Conservation (phyloP, 2,888 invertebrate genomes). For the Nomada goodeniana region DNA sequence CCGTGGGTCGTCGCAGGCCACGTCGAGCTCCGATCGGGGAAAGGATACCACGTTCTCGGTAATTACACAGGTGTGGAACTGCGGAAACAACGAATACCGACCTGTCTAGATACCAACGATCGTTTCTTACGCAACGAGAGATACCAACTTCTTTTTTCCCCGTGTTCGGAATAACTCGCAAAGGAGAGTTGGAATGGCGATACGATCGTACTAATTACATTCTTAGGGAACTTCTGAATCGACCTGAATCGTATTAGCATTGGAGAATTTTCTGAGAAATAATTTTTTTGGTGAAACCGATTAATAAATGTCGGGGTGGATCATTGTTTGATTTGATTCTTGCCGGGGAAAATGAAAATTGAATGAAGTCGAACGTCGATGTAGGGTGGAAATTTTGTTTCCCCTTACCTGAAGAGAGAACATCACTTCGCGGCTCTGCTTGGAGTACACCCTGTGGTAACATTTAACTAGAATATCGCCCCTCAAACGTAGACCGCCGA, state of each 20-base stretch:
- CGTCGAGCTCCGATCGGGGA: slow-evolving; percentile 94
- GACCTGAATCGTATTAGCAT: not conserved
- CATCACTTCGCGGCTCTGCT: slow-evolving; percentile 83
- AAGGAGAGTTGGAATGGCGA: slow-evolving; percentile 40
- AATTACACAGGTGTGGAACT: slow-evolving; percentile 98
- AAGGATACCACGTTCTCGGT: slow-evolving; percentile 93
- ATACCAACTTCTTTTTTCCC: not conserved
- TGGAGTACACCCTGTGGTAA: slow-evolving; percentile 88
- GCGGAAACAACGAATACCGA: slow-evolving; percentile 76
- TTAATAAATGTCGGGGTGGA: not conserved
- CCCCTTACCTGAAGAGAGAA: slow-evolving; percentile 81
- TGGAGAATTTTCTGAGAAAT: slow-evolving; percentile 4
- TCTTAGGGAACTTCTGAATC: not conserved
- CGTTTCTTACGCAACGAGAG: slow-evolving; percentile 22
- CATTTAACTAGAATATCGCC: slow-evolving; percentile 97
- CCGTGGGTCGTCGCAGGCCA: slow-evolving; percentile 91
- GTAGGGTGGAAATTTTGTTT: slow-evolving; percentile 8
- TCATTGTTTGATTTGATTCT: too few relatives aligned
- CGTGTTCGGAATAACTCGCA: slow-evolving; percentile 2
- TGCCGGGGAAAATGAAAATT: too few relatives aligned
- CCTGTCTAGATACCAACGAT: slow-evolving; percentile 20
- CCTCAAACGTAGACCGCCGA: slow-evolving; percentile 90
- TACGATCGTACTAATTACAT: slow-evolving; percentile 42
- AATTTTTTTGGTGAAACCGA: not conserved
- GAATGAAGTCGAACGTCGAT: not conserved